These are phyloP conservation scores for Eudyptes chrysolophus DNA, from an alignment of 2,113 vertebrate genomes.

Conservation along the genomic window DNA sequence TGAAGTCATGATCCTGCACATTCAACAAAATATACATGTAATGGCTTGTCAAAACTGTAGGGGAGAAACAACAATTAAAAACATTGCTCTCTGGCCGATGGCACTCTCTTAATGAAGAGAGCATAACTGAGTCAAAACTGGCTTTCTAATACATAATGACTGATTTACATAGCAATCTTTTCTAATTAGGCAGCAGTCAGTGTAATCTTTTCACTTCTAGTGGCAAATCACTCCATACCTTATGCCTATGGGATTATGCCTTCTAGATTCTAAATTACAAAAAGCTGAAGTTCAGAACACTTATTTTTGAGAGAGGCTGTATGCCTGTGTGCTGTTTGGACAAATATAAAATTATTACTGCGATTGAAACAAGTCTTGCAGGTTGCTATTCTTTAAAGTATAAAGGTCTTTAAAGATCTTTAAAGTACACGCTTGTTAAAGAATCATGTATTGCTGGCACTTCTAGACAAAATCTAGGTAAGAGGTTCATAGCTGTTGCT, in stretches of 20 bases:
- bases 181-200: background rate
- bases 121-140: background rate
- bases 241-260: background rate
- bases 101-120: background rate
- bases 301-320: background rate
- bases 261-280: background rate
- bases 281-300: background rate
- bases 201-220: background rate
- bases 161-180: background rate
- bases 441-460: background rate
- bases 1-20: background rate
- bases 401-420: background rate
- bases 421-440: background rate
- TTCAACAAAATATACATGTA: background rate
- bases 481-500: background rate
- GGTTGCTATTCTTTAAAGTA: background rate
- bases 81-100: background rate
- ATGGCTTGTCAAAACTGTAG: background rate
- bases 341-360: background rate
- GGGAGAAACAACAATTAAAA: background rate
- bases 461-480: background rate
- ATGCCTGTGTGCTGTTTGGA: background rate
- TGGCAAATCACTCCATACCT: background rate
- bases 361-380: background rate
- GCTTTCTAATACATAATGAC: background rate